Evolutionary conservation across 1,140 invertebrate species (phyloP).

Genomic region (Zaprionus gabonicus): DNA sequence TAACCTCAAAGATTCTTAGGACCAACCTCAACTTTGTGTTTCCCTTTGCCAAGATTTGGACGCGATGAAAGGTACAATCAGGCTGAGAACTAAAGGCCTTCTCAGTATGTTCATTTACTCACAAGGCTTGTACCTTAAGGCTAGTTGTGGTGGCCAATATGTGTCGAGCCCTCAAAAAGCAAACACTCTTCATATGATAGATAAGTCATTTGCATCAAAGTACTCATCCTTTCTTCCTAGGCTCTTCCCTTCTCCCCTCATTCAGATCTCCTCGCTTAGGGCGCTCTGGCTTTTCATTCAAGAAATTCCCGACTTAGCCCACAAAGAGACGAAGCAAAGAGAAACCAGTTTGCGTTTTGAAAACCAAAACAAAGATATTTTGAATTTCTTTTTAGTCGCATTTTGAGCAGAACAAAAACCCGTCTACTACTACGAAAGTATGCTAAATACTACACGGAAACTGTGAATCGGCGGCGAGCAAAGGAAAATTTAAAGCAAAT

Average conservation of each 20-base stretch:
- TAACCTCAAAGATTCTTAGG: no score
- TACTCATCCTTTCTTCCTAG: not conserved
- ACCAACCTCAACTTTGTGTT: no score
- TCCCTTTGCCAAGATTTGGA: not conserved
- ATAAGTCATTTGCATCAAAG: not conserved
- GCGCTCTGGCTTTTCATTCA: constrained; percentile 24
- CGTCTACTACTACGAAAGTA: constrained; percentile 41
- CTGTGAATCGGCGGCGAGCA: constrained; percentile 51
- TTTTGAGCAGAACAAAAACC: constrained; percentile 41
- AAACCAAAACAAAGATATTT: constrained; percentile 68
- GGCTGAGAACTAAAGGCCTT: not conserved
- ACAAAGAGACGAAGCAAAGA: not conserved
- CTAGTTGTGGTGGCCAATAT: constrained; percentile 5
- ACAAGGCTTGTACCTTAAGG: constrained; percentile 8
- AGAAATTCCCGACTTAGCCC: constrained; percentile 23
- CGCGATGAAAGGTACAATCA: not conserved
- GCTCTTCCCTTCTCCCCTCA: not conserved
- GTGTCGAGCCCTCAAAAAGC: not conserved
- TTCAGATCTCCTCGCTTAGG: not conserved
- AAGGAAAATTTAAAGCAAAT: constrained; percentile 33
- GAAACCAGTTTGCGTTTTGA: constrained; percentile 61
- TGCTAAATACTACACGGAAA: constrained; percentile 64
- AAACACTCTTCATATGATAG: not conserved
- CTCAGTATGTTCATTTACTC: constrained; percentile 4
- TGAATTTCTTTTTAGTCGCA: constrained; percentile 34